These are phyloP conservation scores for Ochotona princeps DNA, from an alignment of 2,113 vertebrate genomes.

Conservation along the genomic window DNA sequence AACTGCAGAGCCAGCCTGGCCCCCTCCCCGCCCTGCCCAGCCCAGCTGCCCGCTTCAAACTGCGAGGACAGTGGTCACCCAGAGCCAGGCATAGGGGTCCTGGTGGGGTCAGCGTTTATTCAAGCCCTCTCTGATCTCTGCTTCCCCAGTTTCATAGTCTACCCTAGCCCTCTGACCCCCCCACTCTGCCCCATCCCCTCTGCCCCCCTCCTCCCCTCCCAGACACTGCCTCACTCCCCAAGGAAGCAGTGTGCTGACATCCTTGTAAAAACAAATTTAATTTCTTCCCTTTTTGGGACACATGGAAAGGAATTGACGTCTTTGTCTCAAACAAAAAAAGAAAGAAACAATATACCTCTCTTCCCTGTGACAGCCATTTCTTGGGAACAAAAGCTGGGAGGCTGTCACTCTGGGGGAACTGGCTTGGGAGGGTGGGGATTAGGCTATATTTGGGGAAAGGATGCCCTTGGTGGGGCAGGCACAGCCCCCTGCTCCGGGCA, in stretches of 20 bases:
- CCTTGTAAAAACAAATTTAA: conserved; percentile 83
- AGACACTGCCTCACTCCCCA: conserved; percentile 47
- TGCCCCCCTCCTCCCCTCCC: not conserved
- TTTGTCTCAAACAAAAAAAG: conserved; percentile 74
- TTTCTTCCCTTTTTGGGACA: conserved; percentile 81
- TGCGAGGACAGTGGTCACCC: not conserved
- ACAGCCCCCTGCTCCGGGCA: not conserved
- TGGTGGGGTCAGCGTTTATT: not conserved
- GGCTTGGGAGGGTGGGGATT: not conserved
- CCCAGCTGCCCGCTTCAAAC: not conserved
- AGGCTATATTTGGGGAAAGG: not conserved
- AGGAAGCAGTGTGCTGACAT: conserved; percentile 76
- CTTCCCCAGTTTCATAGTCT: not conserved
- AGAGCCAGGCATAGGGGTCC: not conserved
- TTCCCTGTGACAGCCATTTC: conserved; percentile 73
- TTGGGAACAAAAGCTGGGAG: conserved; percentile 75
- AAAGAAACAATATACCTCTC: conserved; percentile 67
- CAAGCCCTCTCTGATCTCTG: not conserved
- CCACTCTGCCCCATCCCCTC: not conserved
- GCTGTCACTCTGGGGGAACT: conserved; percentile 68
- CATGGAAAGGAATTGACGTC: conserved; percentile 75
- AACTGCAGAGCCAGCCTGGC: not conserved
- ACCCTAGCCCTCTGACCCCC: not conserved
- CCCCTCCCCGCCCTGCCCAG: no score
- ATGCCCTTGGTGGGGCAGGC: not conserved